Evolutionary conservation across 2,797 vertebrate species (phyloP).

Genomic region (Botia kubotai): DNA sequence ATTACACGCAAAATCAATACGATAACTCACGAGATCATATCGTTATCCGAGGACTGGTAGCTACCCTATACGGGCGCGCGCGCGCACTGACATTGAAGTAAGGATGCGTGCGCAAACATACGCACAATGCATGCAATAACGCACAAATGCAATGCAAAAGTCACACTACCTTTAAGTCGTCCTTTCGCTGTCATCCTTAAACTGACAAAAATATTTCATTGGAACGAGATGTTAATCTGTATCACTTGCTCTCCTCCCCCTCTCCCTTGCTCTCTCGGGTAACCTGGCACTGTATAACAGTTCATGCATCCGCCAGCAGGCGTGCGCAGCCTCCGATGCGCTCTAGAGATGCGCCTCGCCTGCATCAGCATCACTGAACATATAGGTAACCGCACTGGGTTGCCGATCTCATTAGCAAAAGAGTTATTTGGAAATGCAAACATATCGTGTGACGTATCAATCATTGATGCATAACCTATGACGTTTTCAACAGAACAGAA

Average conservation of each 20-base stretch:
- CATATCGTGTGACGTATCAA: slow-evolving; percentile 2
- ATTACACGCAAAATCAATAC: slow-evolving; percentile 48
- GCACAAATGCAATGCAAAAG: slow-evolving; percentile 34
- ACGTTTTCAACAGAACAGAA: not conserved
- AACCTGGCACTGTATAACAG: slow-evolving; percentile 70
- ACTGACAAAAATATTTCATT: slow-evolving; percentile 79
- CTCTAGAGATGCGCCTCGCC: slow-evolving; percentile 51
- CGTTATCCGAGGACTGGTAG: slow-evolving; percentile 11
- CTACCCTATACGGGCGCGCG: slow-evolving; percentile 13
- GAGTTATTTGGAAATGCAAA: not conserved
- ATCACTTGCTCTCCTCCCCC: slow-evolving; percentile 63
- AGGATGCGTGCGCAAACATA: not conserved
- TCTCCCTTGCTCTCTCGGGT: slow-evolving; percentile 58
- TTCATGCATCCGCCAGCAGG: slow-evolving; percentile 78
- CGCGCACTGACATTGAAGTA: slow-evolving; percentile 27
- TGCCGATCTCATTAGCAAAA: slow-evolving; percentile 12
- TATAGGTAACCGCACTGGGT: slow-evolving; percentile 12
- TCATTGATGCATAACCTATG: not conserved
- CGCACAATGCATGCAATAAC: slow-evolving; percentile 9
- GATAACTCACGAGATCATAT: slow-evolving; percentile 22
- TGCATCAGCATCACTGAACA: slow-evolving; percentile 48
- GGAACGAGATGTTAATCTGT: slow-evolving; percentile 79
- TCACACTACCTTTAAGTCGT: slow-evolving; percentile 83
- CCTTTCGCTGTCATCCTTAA: slow-evolving; percentile 86
- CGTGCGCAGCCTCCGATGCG: slow-evolving; percentile 67